Base-by-base conservation (phyloP, 2,113 vertebrate genomes). In the Origma solitaria region DNA sequence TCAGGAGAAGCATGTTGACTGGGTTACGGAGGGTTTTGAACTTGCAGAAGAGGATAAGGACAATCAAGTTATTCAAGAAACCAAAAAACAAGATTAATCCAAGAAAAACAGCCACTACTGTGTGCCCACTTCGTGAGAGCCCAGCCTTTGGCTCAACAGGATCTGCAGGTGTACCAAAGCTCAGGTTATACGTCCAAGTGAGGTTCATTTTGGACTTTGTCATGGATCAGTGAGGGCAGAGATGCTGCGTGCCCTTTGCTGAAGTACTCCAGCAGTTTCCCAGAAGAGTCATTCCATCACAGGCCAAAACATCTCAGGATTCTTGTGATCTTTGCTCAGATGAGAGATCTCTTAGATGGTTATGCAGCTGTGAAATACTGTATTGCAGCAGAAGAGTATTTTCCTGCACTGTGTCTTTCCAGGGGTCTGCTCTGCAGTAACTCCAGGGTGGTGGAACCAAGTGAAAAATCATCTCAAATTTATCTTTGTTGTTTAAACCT, bases 1-100 rank as follows among this genome's bases (percentile, higher is more conserved):
- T 99, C 85, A 99, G 93, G 86, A 99, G 96, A 62, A 99, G 96
- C 98, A 99, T 98, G 96, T 99, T 99, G 37, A 99, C 98, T 11
- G 99, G 98, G 4, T 98, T 99, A 22, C 98, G 98, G 69, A 99
- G 97, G 20, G 96, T 98, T 97, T 99, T 99, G 95, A 99, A 99
- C 93, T 98, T 99, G 95, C 98, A 99, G 86, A 99, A 99, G 35
- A 99, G 97, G 6, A 99, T 93, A 73, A 99, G 97, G 10, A 99
- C 98, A 2, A 99, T 44, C 21, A 99, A 97, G 94, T 99, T 99
- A 97, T 99, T 99, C 19, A 99, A 86, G 77, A 99, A 98, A 53
- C 99, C 99, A 38, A 99, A 99, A 61, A 98, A 65, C 94, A 99
- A 98, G 76, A 99, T 99, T 76, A 98, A 97, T 85, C 99, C 98